Percentiles rank a stretch among this genome's conserved stretches.
phyloP scores from a whole-genome alignment of 2,113 vertebrate genomes.

The Rhabdornis inornatus region DNA sequence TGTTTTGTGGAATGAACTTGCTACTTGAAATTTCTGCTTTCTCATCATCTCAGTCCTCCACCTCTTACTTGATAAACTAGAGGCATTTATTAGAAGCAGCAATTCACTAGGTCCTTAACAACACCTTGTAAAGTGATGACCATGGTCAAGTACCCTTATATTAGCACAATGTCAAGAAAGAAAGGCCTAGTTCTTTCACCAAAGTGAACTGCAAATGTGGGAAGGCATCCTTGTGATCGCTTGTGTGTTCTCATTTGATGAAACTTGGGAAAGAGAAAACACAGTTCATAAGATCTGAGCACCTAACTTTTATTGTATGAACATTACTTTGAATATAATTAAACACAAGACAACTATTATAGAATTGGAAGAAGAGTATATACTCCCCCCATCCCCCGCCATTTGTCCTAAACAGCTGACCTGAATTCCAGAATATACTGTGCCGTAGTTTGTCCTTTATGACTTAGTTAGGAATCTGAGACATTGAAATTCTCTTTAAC shows the following conservation, averaged over 20 bases:
- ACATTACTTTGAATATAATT: not conserved
- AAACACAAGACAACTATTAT: not conserved
- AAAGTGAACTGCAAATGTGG: not conserved
- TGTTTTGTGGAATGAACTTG: not conserved
- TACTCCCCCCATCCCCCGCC: rapidly evolving
- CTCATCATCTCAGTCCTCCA: not conserved
- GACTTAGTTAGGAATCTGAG: not conserved
- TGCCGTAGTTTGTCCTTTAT: not conserved
- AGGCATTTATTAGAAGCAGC: not conserved
- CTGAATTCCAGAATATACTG: not conserved
- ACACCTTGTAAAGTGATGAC: not conserved
- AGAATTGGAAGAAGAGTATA: not conserved
- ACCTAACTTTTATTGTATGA: not conserved
- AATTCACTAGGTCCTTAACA: not conserved
- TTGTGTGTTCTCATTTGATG: not conserved
- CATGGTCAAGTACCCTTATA: not conserved
- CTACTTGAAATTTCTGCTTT: not conserved
- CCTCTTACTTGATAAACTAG: not conserved
- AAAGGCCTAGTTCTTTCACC: not conserved
- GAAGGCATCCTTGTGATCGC: not conserved
- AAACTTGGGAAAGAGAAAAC: not conserved
- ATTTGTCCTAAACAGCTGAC: not conserved
- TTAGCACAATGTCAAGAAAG: not conserved
- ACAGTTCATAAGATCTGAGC: not conserved
- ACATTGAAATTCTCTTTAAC: not conserved